Evolutionary conservation across 2,888 invertebrate species (phyloP).

Genomic region (Aromia moschata): DNA sequence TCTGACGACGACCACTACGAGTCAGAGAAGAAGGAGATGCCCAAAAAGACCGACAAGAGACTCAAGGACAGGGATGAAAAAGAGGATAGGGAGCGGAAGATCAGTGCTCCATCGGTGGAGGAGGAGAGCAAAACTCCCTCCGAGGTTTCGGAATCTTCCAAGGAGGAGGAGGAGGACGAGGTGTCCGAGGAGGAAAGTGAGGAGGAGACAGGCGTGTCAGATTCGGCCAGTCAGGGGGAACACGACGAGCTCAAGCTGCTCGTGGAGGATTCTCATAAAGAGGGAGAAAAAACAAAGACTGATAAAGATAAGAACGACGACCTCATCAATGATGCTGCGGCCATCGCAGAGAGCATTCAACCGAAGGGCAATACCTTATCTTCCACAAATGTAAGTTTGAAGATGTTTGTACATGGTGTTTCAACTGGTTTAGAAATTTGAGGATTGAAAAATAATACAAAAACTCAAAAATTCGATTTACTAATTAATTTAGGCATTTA

Average conservation of each 20-base stretch:
- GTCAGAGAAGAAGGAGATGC: conserved; percentile 31
- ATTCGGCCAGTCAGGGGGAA: conserved; percentile 52
- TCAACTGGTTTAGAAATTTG: no score
- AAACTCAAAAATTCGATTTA: no score
- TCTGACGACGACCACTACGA: conserved; percentile 40
- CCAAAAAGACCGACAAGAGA: conserved; percentile 71
- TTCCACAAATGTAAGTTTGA: conserved; percentile 83
- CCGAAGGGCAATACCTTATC: conserved; percentile 97
- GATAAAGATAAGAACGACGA: conserved; percentile 69
- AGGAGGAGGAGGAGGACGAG: conserved; percentile 55
- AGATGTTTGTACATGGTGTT: no score
- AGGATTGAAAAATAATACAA: no score
- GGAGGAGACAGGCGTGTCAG: conserved; percentile 47
- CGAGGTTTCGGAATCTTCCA: conserved; percentile 49
- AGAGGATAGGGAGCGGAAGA: conserved; percentile 69
- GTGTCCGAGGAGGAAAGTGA: conserved; percentile 50
- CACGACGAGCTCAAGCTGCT: conserved; percentile 67
- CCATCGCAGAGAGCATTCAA: conserved; percentile 94
- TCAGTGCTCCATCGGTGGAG: conserved; percentile 68
- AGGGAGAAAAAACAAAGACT: conserved; percentile 55
- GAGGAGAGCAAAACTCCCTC: conserved; percentile 15
- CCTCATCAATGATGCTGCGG: conserved; percentile 91
- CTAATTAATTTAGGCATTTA: no score
- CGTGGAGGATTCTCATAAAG: conserved; percentile 63
- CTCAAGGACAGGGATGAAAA: conserved; percentile 79